Percentiles rank a stretch among this genome's conserved stretches.
Evolutionary conservation across 2,888 invertebrate species (phyloP).

Genomic region (Neoitamus cyanurus): DNA sequence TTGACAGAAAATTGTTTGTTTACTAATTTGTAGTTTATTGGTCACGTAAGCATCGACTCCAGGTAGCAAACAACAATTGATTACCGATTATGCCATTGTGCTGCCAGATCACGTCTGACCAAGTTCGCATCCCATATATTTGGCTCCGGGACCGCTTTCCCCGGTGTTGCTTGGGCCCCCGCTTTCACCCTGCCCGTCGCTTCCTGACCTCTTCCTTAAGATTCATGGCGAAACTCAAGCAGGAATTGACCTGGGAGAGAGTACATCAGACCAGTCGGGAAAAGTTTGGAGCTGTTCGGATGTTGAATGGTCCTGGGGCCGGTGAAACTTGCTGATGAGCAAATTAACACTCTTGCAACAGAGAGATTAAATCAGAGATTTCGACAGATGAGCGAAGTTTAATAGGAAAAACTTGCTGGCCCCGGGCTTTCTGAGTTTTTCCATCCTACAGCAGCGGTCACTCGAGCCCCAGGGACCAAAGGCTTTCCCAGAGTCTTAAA

Average conservation of each 20-base stretch:
- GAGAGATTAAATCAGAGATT: conserved; percentile 38
- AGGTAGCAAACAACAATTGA: conserved; percentile 51
- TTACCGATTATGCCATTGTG: conserved; percentile 49
- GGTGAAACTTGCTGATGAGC: conserved; percentile 11
- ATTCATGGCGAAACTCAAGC: conserved; percentile 8
- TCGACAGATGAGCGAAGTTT: conserved; percentile 31
- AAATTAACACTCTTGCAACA: conserved; percentile 39
- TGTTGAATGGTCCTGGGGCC: neutral
- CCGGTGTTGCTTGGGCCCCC: neutral
- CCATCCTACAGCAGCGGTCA: neutral
- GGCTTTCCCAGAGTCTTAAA: neutral
- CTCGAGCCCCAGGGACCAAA: neutral
- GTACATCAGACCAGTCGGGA: neutral
- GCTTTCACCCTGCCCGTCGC: neutral
- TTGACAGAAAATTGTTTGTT: conserved; percentile 51
- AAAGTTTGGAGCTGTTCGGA: conserved; percentile 15
- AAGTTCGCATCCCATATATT: conserved; percentile 22
- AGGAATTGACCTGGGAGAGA: neutral
- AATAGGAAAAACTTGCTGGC: neutral
- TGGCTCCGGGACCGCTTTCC: neutral
- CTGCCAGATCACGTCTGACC: conserved; percentile 47
- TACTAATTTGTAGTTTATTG: conserved; percentile 51
- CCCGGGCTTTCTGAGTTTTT: neutral
- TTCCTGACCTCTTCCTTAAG: conserved; percentile 31
- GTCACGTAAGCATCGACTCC: conserved; percentile 50